phyloP scores from a whole-genome alignment of 2,797 vertebrate genomes.

The Tragopan temminckii region DNA sequence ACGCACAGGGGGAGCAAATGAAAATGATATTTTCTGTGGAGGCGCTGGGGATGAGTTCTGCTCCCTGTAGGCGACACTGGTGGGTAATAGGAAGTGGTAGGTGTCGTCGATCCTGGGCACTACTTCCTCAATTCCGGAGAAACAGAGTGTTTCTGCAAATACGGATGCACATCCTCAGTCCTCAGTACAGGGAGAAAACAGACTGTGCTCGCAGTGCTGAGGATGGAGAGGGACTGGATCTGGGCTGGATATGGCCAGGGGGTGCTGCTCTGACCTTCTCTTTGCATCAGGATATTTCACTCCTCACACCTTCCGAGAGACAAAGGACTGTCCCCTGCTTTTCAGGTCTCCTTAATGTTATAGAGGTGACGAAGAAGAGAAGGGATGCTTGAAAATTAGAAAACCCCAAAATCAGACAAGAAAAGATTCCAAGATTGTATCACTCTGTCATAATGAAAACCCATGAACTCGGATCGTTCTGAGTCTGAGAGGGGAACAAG shows the following conservation, averaged over 20 bases:
- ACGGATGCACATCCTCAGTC: not conserved
- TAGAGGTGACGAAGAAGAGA: not conserved
- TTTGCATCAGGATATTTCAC: not conserved
- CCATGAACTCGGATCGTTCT: not conserved
- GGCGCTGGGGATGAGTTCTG: not conserved
- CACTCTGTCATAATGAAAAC: not conserved
- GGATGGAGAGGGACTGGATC: not conserved
- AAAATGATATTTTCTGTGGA: slow-evolving; percentile 27
- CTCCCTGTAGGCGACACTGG: not conserved
- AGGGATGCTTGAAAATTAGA: not conserved
- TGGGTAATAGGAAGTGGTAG: not conserved
- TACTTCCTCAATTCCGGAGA: not conserved
- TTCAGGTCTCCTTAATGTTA: not conserved
- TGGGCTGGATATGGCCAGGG: not conserved
- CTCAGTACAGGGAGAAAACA: not conserved
- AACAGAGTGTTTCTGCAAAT: not conserved
- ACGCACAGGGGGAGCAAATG: slow-evolving; percentile 39
- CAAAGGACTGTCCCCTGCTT: not conserved
- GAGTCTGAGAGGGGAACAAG: not conserved
- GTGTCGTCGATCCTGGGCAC: not conserved
- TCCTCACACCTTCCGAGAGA: not conserved
- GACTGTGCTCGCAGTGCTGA: not conserved
- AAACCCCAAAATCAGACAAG: not conserved
- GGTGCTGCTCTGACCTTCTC: not conserved
- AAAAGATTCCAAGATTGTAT: not conserved